Conservation (phyloP, 2,888 invertebrate genomes). For the Glyphotaelius pellucidus region DNA sequence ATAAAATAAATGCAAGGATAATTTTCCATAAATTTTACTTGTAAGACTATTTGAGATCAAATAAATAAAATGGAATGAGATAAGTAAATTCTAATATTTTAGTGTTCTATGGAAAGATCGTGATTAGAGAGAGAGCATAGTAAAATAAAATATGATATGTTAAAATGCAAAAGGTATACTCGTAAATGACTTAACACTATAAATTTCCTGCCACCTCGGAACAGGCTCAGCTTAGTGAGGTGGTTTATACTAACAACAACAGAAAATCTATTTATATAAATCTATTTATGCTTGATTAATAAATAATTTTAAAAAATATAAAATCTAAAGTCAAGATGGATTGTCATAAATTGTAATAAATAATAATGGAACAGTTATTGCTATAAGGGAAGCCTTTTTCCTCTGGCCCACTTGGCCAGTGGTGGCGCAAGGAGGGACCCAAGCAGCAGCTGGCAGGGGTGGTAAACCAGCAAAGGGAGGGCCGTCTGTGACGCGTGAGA, state of each 20-base stretch:
- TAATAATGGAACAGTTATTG: conserved; percentile 3
- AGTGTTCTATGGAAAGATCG: not conserved
- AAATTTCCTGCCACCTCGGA: too few relatives aligned
- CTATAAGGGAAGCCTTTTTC: conserved; percentile 55
- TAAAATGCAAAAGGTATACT: not conserved
- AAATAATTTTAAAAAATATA: too few relatives aligned
- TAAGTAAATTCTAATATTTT: not conserved
- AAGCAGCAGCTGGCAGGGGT: conserved; percentile 76
- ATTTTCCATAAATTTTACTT: not conserved
- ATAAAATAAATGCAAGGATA: not conserved
- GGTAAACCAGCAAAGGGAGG: conserved; percentile 74
- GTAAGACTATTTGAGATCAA: not conserved
- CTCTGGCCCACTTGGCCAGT: conserved; percentile 72
- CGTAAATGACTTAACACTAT: not conserved
- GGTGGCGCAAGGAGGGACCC: conserved; percentile 74
- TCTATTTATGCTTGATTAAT: too few relatives aligned
- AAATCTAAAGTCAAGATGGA: not conserved
- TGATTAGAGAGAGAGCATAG: not conserved
- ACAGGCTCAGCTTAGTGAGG: too few relatives aligned
- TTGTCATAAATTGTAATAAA: not conserved
- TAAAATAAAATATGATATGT: not conserved
- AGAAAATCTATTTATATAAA: too few relatives aligned
- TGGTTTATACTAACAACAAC: too few relatives aligned
- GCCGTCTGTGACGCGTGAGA: conserved; percentile 75
- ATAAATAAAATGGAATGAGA: not conserved